Evolutionary conservation across 2,113 vertebrate species (phyloP), one percentile per base, ranked within the genome.

Genomic region (Anarrhichthys ocellatus): DNA sequence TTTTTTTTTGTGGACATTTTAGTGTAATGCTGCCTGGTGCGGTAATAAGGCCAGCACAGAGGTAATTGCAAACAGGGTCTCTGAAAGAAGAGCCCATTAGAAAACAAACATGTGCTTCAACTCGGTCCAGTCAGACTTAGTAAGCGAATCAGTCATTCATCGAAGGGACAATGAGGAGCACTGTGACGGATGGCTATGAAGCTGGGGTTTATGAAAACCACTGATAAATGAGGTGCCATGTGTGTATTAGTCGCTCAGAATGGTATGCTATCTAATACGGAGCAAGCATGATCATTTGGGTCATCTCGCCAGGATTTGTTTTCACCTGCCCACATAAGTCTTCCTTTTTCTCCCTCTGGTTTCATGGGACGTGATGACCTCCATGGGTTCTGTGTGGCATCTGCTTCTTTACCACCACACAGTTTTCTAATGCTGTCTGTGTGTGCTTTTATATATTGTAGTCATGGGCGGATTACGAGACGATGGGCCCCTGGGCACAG

Each of bases 31-130:
- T 92, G 91, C 92, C 88, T 84, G 20, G 82, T 85, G 77, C n/a
- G 52, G 82, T 89, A 91, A 91, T 90, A 61, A 88, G 81, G 84
- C 85, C 89, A 88, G 84, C 42, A 56, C 32, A 83, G 80, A 42
- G 64, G 68, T 94, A 93, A 93, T 92, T 93, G 89, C 85, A 83
- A 90, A 80, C 88, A 86, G 89, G 73, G 86, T 82, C 64, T 84
- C 79, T 83, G 88, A 90, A 89, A 89, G 86, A 91, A 77, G 81
- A 91, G 82, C 69, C 87, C 61, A 69, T 91, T 84, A 86, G 91
- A 92, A 91, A 92, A 90, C 81, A 93, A 91, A 88, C 87, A 89
- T 86, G 88, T 86, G 78, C 90, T 91, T 94, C 86, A 93, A 92
- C 73, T 63, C 13, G 5, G 29, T 87, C 92, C 92, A 92, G 80